Conservation (phyloP, 2,113 vertebrate species). For the Perca flavescens region DNA sequence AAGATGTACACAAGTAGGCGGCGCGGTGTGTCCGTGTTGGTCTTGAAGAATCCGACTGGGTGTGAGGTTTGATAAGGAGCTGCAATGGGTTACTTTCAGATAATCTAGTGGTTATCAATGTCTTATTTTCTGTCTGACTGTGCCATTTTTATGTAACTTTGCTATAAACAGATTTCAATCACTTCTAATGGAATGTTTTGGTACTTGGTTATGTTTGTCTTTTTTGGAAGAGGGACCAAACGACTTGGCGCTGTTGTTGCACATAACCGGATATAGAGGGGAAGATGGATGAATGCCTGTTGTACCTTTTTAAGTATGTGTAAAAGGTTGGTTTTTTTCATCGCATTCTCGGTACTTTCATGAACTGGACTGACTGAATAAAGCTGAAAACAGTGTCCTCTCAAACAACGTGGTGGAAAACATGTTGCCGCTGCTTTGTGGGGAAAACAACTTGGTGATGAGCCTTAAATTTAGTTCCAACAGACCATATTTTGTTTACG, state of each 20-base stretch:
- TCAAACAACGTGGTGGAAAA: conserved; percentile 35
- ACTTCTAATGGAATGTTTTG: conserved; percentile 72
- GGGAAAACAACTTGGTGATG: conserved; percentile 29
- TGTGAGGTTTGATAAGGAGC: conserved; percentile 47
- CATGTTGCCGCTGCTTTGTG: conserved; percentile 56
- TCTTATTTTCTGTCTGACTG: conserved; percentile 78
- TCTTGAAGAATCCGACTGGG: conserved; percentile 46
- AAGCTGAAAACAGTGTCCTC: conserved; percentile 61
- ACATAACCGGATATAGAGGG: conserved; percentile 59
- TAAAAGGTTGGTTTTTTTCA: conserved; percentile 40
- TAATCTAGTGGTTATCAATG: conserved; percentile 44
- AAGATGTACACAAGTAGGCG: conserved; percentile 56
- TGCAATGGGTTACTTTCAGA: conserved; percentile 37
- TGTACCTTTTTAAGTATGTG: conserved; percentile 50
- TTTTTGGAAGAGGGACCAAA: conserved; percentile 81
- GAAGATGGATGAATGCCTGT: conserved; percentile 53
- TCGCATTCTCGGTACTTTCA: conserved; percentile 51
- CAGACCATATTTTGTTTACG: conserved; percentile 39
- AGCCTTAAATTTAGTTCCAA: conserved; percentile 68
- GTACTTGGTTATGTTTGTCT: conserved; percentile 59
- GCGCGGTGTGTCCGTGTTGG: conserved; percentile 51
- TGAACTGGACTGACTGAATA: conserved; percentile 68
- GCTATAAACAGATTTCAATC: conserved; percentile 66
- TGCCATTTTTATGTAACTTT: conserved; percentile 80
- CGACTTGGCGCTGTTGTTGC: conserved; percentile 65